Percentiles rank a stretch among this genome's conserved stretches.
These are phyloP conservation scores for Phalacrocorax brasilianus DNA, from an alignment of 2,113 vertebrate genomes.

Conservation along the genomic window DNA sequence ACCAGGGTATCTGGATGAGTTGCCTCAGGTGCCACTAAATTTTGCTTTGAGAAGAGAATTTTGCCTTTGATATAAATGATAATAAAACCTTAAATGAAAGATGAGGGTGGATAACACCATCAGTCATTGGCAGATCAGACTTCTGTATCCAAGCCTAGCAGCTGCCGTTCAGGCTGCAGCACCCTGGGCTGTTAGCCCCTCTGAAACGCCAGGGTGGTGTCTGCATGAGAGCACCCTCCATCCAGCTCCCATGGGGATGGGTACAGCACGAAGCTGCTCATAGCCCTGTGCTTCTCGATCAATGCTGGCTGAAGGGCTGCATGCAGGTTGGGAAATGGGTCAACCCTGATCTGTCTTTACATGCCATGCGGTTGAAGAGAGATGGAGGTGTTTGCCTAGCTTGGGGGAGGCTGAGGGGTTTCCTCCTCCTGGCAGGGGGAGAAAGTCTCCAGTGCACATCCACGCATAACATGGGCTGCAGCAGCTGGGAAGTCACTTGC, in stretches of 20 bases:
- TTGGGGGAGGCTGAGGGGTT: background rate
- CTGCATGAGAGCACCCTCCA: background rate
- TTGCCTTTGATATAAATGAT: background rate
- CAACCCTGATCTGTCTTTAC: background rate
- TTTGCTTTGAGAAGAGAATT: background rate
- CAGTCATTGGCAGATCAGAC: background rate
- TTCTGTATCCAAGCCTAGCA: background rate
- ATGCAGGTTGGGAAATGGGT: background rate
- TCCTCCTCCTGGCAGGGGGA: background rate
- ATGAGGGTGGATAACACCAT: background rate
- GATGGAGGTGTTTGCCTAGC: background rate
- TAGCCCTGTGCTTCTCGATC: background rate
- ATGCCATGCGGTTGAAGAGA: background rate
- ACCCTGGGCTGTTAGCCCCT: background rate
- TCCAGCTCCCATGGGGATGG: background rate
- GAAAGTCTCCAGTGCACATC: fast-evolving
- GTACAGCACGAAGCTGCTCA: background rate
- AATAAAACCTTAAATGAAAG: background rate
- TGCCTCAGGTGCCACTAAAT: background rate
- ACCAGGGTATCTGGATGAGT: background rate
- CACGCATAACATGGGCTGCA: background rate
- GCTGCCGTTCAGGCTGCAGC: background rate
- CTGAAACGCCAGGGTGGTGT: background rate
- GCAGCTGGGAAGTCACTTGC: fast-evolving
- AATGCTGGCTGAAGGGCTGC: fast-evolving